Conservation (phyloP, 2,113 vertebrate genomes). For the Oryzias melastigma region DNA sequence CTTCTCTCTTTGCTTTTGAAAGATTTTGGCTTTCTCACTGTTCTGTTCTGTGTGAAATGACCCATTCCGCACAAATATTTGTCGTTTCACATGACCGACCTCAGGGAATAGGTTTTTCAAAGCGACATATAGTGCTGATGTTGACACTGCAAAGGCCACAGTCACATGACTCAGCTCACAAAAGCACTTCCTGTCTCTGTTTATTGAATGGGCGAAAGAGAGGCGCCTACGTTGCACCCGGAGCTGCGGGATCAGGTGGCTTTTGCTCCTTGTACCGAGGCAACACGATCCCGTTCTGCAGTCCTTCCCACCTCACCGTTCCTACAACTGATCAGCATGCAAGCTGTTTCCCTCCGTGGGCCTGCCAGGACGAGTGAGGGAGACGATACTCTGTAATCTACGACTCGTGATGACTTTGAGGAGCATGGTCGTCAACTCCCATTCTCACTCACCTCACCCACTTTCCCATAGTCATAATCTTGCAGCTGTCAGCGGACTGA, state of each 20-base stretch:
- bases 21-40: too few species aligned
- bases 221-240: conserved; percentile 63
- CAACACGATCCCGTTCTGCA: conserved; percentile 77
- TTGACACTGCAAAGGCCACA: conserved; percentile 20
- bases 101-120: not conserved
- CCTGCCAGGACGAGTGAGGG: conserved; percentile 67
- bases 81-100: not conserved
- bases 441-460: conserved; percentile 57
- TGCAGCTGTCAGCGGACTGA: conserved; percentile 61
- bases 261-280: conserved; percentile 57
- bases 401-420: conserved; percentile 72
- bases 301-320: conserved; percentile 62
- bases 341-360: conserved; percentile 34
- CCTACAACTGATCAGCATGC: conserved; percentile 71
- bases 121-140: conserved; percentile 31
- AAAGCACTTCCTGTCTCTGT: conserved; percentile 61
- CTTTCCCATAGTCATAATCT: conserved; percentile 62
- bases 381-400: conserved; percentile 72
- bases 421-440: conserved; percentile 63
- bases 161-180: conserved; percentile 40
- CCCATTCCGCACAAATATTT: not conserved
- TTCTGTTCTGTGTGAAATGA: too few species aligned
- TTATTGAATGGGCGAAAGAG: conserved; percentile 54
- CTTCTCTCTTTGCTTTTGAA: too few species aligned
- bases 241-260: conserved; percentile 76